Base-by-base conservation (phyloP, 2,888 invertebrate genomes). In the Ectobius pallidus region DNA sequence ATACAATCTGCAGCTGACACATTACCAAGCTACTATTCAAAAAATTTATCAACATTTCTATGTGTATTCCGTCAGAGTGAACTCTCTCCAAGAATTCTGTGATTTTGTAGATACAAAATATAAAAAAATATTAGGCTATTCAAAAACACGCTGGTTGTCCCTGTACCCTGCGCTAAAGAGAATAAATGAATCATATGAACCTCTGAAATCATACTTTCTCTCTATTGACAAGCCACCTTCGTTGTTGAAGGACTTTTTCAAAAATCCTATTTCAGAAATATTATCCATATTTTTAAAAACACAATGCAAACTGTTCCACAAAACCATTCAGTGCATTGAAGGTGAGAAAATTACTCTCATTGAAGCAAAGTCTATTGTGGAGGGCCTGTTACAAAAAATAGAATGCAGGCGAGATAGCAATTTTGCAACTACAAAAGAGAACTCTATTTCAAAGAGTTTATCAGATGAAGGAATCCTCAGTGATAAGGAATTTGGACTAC, bases 181-280 rank as follows among this genome's bases (percentile, higher is more conserved):
- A 39, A 69, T 76, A 65, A 69, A 77, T 32, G 52, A 77, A 67
- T 72, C 77, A 68, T 77, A 73, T 70, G 52, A 67, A 34, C 63
- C 73, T 20, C 70, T 77, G 22, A 77, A 77, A 52, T 70, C 73
- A 18, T 78, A 76, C 69, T 77, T 78, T 42, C 75, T 78, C 65
- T 79, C 85, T 73, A 82, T 84, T 18, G 81, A 81, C 69, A 82
- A 83, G n/a, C n/a, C 46, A 55, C 22, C 25, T 22, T 25, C 16
- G 27, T n/a, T 55, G 3, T 16, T 55, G 22, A 55, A 55, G 16
- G 16, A 25, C 3, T 55, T 55, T 16, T 55, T 25, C 16, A 55
- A 25, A 9, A 55, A 3, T 55, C 22, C 22, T 9, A 16, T 18
- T 55, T 55, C 22, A 55, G 55, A 55, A 16, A n/a, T n/a, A n/a